A percentile compares a stretch with the other conserved stretches of the same genome.
Evolutionary conservation across 1,140 invertebrate genomes (phyloP).

Genomic region (Neodiprion fabricii): DNA sequence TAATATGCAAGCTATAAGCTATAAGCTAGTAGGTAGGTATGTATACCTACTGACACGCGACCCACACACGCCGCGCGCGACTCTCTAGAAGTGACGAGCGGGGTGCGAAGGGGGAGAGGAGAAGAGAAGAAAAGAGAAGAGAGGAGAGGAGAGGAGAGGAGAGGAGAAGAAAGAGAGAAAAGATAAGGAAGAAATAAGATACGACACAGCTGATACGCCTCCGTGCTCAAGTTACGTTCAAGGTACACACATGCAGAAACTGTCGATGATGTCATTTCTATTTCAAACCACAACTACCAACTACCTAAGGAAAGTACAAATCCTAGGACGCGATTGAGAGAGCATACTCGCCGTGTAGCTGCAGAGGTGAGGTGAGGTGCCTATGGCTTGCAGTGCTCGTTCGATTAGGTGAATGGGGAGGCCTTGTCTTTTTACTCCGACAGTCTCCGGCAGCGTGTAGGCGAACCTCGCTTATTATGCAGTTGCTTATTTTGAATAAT

Average conservation of each 20-base stretch:
- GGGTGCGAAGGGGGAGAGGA: conserved; percentile 10
- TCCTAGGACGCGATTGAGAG: neutral
- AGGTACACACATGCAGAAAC: conserved; percentile 45
- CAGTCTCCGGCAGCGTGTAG: neutral
- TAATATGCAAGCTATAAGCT: neutral
- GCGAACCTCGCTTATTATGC: neutral
- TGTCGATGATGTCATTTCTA: conserved; percentile 55
- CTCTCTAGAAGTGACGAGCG: conserved; percentile 29
- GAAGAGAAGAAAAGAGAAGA: conserved; percentile 25
- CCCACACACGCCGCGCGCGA: conserved; percentile 53
- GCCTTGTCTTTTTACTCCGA: neutral
- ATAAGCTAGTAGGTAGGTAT: neutral
- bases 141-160: neutral
- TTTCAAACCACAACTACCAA: neutral
- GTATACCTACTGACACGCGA: conserved; percentile 47
- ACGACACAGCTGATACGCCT: conserved; percentile 58
- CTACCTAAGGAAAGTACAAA: conserved; percentile 4
- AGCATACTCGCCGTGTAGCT: neutral
- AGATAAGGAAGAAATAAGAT: conserved; percentile 61
- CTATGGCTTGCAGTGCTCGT: neutral
- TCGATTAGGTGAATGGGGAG: conserved; percentile 1
- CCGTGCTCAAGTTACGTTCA: conserved; percentile 51
- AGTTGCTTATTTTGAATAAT: too few species aligned
- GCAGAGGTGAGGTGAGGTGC: neutral
- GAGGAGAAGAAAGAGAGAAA: conserved; percentile 49